Base-by-base conservation (phyloP, 2,797 vertebrate genomes). In the Xenentodon cancila region DNA sequence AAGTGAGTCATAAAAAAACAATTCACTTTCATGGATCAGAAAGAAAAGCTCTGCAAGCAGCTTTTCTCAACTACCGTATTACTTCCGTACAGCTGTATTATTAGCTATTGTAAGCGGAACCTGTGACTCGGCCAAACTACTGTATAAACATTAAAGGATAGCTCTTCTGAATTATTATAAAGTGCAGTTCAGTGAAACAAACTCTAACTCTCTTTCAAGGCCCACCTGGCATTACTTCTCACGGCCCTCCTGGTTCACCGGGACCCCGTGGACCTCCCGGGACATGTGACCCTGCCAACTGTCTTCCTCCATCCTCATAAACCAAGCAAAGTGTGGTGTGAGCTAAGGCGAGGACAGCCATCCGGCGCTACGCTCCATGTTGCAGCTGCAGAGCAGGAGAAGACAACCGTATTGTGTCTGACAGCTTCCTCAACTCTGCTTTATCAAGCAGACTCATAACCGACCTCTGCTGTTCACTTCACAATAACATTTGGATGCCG, bases 281-380 rank as follows among this genome's bases (percentile, higher is more conserved):
- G 82, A 94, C 89, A 18, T 99, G 98, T 71, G 92, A 93, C 85
- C 95, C 95, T 0, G 84, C 91, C 7, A 95, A 97, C 70, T 99
- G 97, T 71, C 81, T 93, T 68, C 89, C 91, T 69, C 90, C 92
- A 9, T 13, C 85, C 11, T 71, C 92, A 68, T 94, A 92, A 63
- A 30, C 77, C 61, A 90, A 68, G 53, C 64, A 82, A 64, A 87
- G 89, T 3, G 82, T 2, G 80, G 91, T 56, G 80, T 65, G 34
- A 66, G 64, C 55, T 17, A 7, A 50, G 19, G 37, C 0, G 4
- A 42, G 59, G 44, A 43, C 53, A 30, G 57, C 22, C 55, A 25
- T 5, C 25, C 25, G 25, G 25, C 5, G 25, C 22, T 45, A 17
- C 46, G 18, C 59, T 75, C 51, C n/a, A 34, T 4, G 54, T 54